Conservation (phyloP, 2,888 invertebrate species). For the Listrodromus nycthemerus region DNA sequence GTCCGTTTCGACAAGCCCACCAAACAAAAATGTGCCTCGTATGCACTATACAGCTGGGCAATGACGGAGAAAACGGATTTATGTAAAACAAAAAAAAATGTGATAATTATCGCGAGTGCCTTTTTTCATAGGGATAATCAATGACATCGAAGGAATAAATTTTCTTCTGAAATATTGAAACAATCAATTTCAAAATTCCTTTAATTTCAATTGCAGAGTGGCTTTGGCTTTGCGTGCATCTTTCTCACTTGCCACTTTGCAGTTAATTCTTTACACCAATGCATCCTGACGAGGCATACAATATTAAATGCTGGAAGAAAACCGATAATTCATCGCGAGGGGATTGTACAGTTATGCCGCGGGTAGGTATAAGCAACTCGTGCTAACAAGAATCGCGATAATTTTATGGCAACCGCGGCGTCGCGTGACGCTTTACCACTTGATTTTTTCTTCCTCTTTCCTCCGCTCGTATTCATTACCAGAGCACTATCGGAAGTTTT, state of each 20-base stretch:
- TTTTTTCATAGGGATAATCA: background rate
- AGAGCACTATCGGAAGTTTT: constrained; percentile 46
- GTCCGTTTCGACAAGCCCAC: constrained; percentile 10
- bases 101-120: no score
- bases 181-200: background rate
- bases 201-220: background rate
- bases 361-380: constrained; percentile 16
- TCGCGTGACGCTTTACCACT: constrained; percentile 60
- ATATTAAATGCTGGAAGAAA: constrained; percentile 36
- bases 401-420: constrained; percentile 53
- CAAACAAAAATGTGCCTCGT: background rate
- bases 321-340: constrained; percentile 56
- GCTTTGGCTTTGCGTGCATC: background rate
- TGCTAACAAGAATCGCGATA: constrained; percentile 56
- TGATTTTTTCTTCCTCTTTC: constrained; percentile 36
- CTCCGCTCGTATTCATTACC: constrained; percentile 22
- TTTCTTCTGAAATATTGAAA: background rate
- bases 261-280: constrained; percentile 14
- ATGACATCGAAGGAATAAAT: background rate
- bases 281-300: constrained; percentile 4
- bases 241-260: background rate
- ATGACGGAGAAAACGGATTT: no score
- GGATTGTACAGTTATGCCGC: constrained; percentile 49
- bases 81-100: no score
- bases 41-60: no score